These are phyloP conservation scores for Pseudococcus jackbeardsleyi DNA, from an alignment of 2,888 invertebrate species.

Conservation along the genomic window DNA sequence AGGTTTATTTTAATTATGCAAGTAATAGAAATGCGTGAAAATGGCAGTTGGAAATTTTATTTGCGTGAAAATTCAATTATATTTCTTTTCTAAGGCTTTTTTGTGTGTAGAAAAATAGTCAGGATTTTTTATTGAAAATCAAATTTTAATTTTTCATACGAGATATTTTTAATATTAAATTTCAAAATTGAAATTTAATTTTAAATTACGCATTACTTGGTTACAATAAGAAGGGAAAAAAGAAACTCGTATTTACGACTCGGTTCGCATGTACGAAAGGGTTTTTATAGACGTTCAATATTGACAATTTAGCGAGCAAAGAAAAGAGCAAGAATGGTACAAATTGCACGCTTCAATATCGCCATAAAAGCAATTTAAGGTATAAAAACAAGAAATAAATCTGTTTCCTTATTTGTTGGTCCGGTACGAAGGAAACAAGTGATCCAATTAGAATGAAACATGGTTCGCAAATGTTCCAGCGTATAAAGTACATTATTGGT, in stretches of 20 bases:
- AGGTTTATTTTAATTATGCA: too few relatives aligned
- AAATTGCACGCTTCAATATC: conserved; percentile 22
- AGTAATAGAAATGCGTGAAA: too few relatives aligned
- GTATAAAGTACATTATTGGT: background rate
- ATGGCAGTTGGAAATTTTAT: too few relatives aligned
- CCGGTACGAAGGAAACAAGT: conserved; percentile 40
- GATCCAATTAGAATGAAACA: conserved; percentile 45
- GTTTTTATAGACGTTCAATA: conserved; percentile 5
- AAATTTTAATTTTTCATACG: too few relatives aligned
- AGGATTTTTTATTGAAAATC: too few relatives aligned
- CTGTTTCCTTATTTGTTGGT: conserved; percentile 40
- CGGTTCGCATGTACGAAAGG: background rate
- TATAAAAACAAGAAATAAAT: conserved; percentile 31
- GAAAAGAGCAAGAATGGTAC: background rate
- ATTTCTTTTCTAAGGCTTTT: too few relatives aligned
- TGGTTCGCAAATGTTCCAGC: conserved; percentile 16
- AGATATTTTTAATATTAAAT: too few relatives aligned
- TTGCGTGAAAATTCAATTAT: too few relatives aligned
- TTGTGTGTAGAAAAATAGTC: too few relatives aligned
- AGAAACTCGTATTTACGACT: background rate
- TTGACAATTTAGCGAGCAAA: conserved; percentile 24
- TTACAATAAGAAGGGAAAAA: background rate
- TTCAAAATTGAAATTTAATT: background rate
- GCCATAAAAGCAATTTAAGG: conserved; percentile 30
- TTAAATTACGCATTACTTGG: background rate